phyloP scores from a whole-genome alignment of 2,888 invertebrate genomes.

The Athetis lepigone region DNA sequence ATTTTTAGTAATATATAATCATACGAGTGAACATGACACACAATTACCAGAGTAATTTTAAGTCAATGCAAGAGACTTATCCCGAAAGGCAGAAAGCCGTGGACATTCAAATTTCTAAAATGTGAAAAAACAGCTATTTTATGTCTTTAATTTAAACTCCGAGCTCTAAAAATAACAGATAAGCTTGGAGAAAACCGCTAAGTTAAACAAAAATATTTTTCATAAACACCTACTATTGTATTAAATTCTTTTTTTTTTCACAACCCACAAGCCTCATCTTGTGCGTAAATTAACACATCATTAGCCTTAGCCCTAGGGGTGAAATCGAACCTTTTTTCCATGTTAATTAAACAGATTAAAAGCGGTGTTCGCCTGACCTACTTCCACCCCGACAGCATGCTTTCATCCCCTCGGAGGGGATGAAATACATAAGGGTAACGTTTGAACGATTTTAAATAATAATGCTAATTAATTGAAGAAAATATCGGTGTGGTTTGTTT shows the following conservation, averaged over 20 bases:
- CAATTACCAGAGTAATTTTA: too few species aligned
- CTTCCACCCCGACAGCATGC: constrained; percentile 81
- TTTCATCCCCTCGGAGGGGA: constrained; percentile 67
- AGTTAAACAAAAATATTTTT: constrained; percentile 6
- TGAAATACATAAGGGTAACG: constrained; percentile 65
- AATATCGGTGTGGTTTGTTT: constrained; percentile 74
- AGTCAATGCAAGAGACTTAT: too few species aligned
- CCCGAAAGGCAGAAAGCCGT: too few species aligned
- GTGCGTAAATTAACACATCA: constrained; percentile 82
- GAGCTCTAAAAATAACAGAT: too few species aligned
- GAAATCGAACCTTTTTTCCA: constrained; percentile 86
- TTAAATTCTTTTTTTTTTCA: constrained; percentile 33
- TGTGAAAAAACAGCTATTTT: too few species aligned
- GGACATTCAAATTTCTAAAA: too few species aligned
- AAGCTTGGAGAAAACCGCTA: too few species aligned
- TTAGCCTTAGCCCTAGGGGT: constrained; percentile 76
- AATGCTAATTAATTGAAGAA: constrained; percentile 85
- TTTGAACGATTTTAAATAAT: constrained; percentile 85
- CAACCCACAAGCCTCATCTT: constrained; percentile 45
- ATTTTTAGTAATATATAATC: too few species aligned
- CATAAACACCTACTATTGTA: constrained; percentile 4
- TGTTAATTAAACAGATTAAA: constrained; percentile 89
- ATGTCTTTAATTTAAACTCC: too few species aligned
- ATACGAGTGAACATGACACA: too few species aligned
- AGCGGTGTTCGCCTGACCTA: constrained; percentile 84